Evolutionary conservation across 1,140 invertebrate species (phyloP), one percentile per base, ranked within the genome.

Genomic region (Lethrus apterus): DNA sequence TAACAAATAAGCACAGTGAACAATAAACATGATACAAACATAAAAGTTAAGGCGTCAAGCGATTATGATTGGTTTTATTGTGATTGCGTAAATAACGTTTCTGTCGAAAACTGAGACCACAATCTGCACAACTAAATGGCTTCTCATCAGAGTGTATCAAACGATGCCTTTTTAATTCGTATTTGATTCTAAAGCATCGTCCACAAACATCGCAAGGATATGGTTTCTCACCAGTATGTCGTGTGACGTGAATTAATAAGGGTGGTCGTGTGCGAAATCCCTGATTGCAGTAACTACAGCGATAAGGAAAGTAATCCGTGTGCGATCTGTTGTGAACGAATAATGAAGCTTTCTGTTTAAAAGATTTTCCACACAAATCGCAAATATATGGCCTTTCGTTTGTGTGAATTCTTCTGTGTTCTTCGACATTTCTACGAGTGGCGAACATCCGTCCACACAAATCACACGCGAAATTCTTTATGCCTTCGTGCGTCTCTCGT

Each of bases 151-250:
- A 71, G 48, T 75, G 72, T 4, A 73, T 59, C 4, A 74, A 51
- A 5, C 66, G 65, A 57, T 75, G 73, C 51, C 72, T 67, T 43
- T 73, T 72, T 64, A 75, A 64, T 20, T 73, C 73, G 23, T 73
- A 71, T 17, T 70, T 72, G 42, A 73, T 63, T 15, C 68, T 51
- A 55, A 70, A 68, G 53, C 60, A 48, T 43, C 62, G 50, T 24
- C 66, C 55, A 59, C 84, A 86, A 5, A 73, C 58, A 4, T 69
- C 67, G 59, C 83, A 86, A 3, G 63, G 64, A 63, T 77, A 79
- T 2, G 82, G 80, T 46, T 79, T 73, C 45, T 84, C 79, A 3
- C 77, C 77, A 0, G 78, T 80, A 60, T 86, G 83, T 38, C 72
- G 72, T 1, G 77, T 71, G 3, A 74, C 58, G 57, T 84, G 81